Evolutionary conservation across 2,888 invertebrate genomes (phyloP).

Genomic region (Aspidapion aeneum): DNA sequence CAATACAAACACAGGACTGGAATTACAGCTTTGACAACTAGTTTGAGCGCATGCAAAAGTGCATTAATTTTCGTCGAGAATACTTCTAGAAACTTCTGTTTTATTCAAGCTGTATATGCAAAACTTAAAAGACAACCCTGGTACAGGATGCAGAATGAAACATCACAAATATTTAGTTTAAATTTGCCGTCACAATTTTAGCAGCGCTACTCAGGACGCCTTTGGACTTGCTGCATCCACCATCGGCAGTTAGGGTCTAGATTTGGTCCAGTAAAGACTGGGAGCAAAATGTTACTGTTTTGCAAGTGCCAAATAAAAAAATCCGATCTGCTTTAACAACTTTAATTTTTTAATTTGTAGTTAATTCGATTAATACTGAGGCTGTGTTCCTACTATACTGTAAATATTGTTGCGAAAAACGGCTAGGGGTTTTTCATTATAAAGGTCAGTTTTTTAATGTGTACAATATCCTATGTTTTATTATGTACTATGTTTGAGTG

Average conservation of each 20-base stretch:
- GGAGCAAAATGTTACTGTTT: neutral
- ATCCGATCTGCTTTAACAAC: neutral
- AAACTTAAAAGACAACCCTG: too few relatives aligned
- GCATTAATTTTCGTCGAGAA: too few relatives aligned
- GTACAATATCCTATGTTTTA: neutral
- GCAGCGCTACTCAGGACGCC: neutral
- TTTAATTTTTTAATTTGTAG: neutral
- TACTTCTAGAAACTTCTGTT: too few relatives aligned
- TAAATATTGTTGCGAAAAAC: neutral
- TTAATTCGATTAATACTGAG: neutral
- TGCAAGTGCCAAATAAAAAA: neutral
- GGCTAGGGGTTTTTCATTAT: neutral
- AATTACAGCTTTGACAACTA: too few relatives aligned
- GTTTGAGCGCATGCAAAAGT: too few relatives aligned
- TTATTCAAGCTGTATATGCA: too few relatives aligned
- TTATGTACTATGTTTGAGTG: neutral
- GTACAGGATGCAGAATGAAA: neutral
- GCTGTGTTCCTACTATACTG: neutral
- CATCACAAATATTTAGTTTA: neutral
- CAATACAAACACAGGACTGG: too few relatives aligned
- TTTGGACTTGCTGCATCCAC: neutral
- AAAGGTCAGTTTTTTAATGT: neutral
- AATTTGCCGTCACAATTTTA: neutral
- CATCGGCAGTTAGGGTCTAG: neutral
- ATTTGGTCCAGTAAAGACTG: neutral